phyloP scores from a whole-genome alignment of 2,113 vertebrate species.

The Muscicapa adusta region DNA sequence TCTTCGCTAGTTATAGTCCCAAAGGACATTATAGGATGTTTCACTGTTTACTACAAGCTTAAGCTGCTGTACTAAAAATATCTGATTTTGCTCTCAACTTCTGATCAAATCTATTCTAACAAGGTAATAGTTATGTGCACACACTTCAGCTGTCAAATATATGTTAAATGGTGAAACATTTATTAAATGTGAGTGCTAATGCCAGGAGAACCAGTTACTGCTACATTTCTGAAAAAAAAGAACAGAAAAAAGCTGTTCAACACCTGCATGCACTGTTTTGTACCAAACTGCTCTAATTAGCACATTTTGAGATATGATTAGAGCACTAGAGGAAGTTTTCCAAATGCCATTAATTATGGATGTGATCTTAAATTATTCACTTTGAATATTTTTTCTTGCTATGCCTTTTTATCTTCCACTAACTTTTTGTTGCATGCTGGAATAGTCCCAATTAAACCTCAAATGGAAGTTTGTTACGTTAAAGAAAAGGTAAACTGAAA shows the following conservation, averaged over 20 bases:
- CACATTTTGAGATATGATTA: conserved; percentile 69
- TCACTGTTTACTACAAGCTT: not conserved
- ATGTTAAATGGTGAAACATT: conserved; percentile 1
- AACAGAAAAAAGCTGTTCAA: conserved; percentile 38
- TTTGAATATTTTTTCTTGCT: conserved; percentile 68
- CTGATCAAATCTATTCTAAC: conserved; percentile 18
- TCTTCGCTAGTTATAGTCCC: not conserved
- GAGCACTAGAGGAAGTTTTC: conserved; percentile 68
- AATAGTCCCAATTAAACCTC: conserved; percentile 66
- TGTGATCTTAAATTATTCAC: conserved; percentile 78
- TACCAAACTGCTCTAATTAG: conserved; percentile 75
- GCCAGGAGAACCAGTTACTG: not conserved
- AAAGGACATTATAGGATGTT: not conserved
- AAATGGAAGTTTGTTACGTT: conserved; percentile 50
- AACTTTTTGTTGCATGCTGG: conserved; percentile 66
- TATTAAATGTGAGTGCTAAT: not conserved
- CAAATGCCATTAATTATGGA: conserved; percentile 77
- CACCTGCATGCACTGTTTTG: conserved; percentile 67
- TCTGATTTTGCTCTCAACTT: not conserved
- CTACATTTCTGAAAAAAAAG: conserved; percentile 5
- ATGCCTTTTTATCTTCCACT: conserved; percentile 69
- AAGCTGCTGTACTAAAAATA: not conserved
- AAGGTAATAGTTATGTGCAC: not conserved
- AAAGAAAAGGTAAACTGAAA: conserved; percentile 68
- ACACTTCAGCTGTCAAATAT: not conserved